Evolutionary conservation across 2,797 vertebrate genomes (phyloP), one percentile per base, ranked within the genome.

Genomic region (Scolopax bukidnonensis): DNA sequence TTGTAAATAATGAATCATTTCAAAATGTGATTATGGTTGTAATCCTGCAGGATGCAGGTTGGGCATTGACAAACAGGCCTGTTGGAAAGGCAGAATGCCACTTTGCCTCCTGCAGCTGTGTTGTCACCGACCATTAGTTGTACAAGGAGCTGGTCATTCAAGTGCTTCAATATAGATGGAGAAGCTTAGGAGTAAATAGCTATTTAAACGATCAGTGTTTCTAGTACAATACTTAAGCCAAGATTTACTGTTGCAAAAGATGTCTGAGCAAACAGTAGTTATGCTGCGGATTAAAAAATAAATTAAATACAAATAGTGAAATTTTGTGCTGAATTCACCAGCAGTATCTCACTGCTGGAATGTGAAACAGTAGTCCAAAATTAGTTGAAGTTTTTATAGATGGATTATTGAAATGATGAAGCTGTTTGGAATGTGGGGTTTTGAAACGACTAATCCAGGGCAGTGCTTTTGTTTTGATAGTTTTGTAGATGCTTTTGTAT

Each of bases 381-480:
- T 88, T 80, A 93, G 69, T 81, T 82, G 27, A 78, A 78, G 28
- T 93, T 84, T 95, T 96, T 89, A 71, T 93, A 90, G 68, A 54
- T 80, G 51, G 74, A 54, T 92, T 92, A 87, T 68, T 68, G 61
- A 96, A 93, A 90, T 92, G 90, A 90, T 92, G 81, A 95, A 95
- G 60, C 78, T 93, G 47, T 92, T 84, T 83, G 90, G 91, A 94
- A 95, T 91, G 81, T 78, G 12, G 19, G 8, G 21, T 81, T 96
- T 94, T 91, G 83, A 87, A 91, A 63, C 51, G 84, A 57, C 77
- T 95, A 94, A 87, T 94, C 41, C 61, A 61, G 61, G 81, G 75
- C 81, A 87, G 61, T 83, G 78, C 90, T 83, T 94, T n/a, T 94
- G 90, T 96, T 94, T 92, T 79, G 77, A 68, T 95, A 94, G 64